Evolutionary conservation across 2,113 vertebrate species (phyloP).

Genomic region (Thamnophis sirtalis): DNA sequence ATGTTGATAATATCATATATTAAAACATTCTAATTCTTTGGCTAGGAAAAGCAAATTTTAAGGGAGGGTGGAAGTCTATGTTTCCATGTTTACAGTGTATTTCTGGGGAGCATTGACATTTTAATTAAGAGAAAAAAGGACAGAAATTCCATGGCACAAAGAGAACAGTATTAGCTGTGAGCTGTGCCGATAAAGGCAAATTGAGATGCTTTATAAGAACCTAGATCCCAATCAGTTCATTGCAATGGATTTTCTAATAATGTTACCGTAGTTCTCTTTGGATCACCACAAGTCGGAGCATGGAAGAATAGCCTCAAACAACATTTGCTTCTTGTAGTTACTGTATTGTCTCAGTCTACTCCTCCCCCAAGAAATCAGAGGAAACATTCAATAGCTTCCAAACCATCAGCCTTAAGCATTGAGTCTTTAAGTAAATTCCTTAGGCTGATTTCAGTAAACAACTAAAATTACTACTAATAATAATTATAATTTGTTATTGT

Average conservation of each 20-base stretch:
- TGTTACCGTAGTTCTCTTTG: background rate
- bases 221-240: slow-evolving; percentile 25
- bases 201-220: slow-evolving; percentile 21
- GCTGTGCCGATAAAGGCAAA: slow-evolving; percentile 14
- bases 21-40: background rate
- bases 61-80: background rate
- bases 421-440: background rate
- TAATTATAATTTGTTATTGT: background rate
- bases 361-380: background rate
- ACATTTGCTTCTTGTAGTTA: background rate
- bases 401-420: background rate
- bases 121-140: slow-evolving; percentile 7
- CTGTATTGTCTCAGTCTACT: background rate
- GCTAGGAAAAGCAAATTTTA: background rate
- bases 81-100: background rate
- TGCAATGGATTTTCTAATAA: slow-evolving; percentile 16
- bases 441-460: background rate
- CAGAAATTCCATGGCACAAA: background rate
- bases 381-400: background rate
- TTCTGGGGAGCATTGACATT: slow-evolving; percentile 21
- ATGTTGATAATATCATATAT: background rate
- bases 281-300: background rate
- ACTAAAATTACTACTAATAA: background rate
- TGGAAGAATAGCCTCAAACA: background rate
- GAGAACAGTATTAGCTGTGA: slow-evolving; percentile 7